These are phyloP conservation scores for Lathronympha strigana DNA, from an alignment of 2,888 invertebrate genomes.

Conservation along the genomic window DNA sequence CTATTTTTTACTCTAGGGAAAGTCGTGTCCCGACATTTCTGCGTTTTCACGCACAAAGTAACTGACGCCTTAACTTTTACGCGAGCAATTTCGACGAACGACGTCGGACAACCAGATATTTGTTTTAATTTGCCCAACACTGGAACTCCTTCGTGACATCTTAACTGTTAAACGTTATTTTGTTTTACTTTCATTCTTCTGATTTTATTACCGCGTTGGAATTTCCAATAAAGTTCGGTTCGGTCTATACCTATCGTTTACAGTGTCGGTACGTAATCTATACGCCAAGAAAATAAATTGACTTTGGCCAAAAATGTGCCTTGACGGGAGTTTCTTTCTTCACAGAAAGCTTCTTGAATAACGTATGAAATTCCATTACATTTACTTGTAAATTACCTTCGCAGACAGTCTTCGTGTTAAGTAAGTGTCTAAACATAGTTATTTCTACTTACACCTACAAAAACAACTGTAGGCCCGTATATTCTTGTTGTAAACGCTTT, in stretches of 20 bases:
- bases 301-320: background rate
- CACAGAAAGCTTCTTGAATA: background rate
- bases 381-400: background rate
- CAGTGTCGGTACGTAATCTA: constrained; percentile 27
- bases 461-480: too few species aligned
- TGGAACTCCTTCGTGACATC: background rate
- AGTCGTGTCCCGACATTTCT: background rate
- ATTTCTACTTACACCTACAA: too few species aligned
- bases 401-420: background rate
- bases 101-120: background rate
- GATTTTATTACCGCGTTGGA: constrained; percentile 23
- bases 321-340: background rate
- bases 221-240: constrained; percentile 35
- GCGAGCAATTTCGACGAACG: background rate
- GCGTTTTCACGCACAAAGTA: background rate
- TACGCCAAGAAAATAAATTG: constrained; percentile 8
- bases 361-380: background rate
- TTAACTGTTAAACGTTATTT: constrained; percentile 12
- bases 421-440: too few species aligned
- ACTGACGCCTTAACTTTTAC: background rate
- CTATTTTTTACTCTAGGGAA: background rate
- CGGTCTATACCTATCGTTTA: constrained; percentile 17
- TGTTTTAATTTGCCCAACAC: constrained; percentile 8
- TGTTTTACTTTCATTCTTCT: constrained; percentile 24
- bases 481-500: too few species aligned